These are phyloP conservation scores for Python bivittatus DNA, from an alignment of 2,113 vertebrate genomes.

Conservation along the genomic window DNA sequence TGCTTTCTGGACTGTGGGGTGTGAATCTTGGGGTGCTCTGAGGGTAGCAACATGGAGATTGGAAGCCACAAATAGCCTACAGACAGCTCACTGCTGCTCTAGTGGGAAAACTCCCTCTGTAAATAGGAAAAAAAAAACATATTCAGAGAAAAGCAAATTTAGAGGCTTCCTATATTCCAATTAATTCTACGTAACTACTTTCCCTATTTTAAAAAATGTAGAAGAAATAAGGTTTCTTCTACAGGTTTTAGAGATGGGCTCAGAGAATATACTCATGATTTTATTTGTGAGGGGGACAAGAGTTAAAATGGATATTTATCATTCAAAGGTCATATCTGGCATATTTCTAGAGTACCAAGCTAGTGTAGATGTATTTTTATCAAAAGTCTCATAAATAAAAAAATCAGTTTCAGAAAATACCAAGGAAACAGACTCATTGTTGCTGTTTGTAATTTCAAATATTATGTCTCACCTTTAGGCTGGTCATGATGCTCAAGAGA, in stretches of 20 bases:
- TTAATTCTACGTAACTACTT: neutral
- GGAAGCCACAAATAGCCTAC: neutral
- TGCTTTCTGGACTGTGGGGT: neutral
- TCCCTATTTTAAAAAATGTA: neutral
- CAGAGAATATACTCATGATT: neutral
- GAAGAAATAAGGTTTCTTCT: neutral
- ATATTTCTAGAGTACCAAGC: neutral
- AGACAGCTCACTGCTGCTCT: neutral
- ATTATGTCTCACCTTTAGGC: conserved; percentile 53
- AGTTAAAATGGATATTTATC: neutral
- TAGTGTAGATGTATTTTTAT: neutral
- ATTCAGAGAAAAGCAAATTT: neutral
- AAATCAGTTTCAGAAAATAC: neutral
- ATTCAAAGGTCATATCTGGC: neutral
- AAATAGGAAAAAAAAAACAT: neutral
- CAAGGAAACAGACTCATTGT: neutral
- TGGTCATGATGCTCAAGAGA: conserved; percentile 14
- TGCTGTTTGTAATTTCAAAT: conserved; percentile 2
- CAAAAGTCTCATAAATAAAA: neutral
- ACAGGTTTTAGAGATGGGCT: neutral
- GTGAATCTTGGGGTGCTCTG: neutral
- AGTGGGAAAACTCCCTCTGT: neutral
- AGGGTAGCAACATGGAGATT: neutral
- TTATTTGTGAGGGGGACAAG: neutral
- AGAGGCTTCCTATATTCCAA: neutral